Evolutionary conservation across 2,797 vertebrate species (phyloP).

Genomic region (Centroberyx gerrardi): DNA sequence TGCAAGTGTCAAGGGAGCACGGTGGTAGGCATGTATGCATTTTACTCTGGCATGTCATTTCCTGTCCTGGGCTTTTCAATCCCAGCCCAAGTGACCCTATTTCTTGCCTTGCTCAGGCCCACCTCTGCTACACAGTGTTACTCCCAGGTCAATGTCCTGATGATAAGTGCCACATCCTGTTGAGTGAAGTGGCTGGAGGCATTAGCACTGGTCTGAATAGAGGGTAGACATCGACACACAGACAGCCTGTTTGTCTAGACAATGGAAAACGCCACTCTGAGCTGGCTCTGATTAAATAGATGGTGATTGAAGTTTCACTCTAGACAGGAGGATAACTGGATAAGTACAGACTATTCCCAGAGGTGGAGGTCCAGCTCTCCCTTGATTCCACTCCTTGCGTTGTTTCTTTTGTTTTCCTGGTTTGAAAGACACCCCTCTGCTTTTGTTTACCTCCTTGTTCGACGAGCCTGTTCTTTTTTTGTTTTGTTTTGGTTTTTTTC

Average conservation of each 20-base stretch:
- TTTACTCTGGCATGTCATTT: slow-evolving; percentile 65
- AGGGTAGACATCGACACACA: slow-evolving; percentile 57
- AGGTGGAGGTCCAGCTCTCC: slow-evolving; percentile 43
- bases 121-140: slow-evolving; percentile 51
- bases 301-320: slow-evolving; percentile 75
- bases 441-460: slow-evolving; percentile 28
- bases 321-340: slow-evolving; percentile 58
- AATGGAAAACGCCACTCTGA: slow-evolving; percentile 60
- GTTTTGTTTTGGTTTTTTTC: not conserved
- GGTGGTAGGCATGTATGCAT: slow-evolving; percentile 55
- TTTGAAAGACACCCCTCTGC: slow-evolving; percentile 42
- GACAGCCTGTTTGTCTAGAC: slow-evolving; percentile 61
- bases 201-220: slow-evolving; percentile 67
- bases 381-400: slow-evolving; percentile 45
- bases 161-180: slow-evolving; percentile 77
- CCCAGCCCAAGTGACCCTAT: slow-evolving; percentile 66
- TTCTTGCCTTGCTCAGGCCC: slow-evolving; percentile 56
- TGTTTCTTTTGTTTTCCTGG: slow-evolving; percentile 47
- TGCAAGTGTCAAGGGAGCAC: slow-evolving; percentile 56
- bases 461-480: slow-evolving; percentile 7
- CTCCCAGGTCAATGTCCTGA: slow-evolving; percentile 71
- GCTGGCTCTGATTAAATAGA: slow-evolving; percentile 74
- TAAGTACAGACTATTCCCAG: slow-evolving; percentile 46
- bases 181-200: slow-evolving; percentile 72
- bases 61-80: slow-evolving; percentile 65